Conservation (phyloP, 37 sponge, comb jelly and placozoan genomes). For the Cladorhizidae sp. region DNA sequence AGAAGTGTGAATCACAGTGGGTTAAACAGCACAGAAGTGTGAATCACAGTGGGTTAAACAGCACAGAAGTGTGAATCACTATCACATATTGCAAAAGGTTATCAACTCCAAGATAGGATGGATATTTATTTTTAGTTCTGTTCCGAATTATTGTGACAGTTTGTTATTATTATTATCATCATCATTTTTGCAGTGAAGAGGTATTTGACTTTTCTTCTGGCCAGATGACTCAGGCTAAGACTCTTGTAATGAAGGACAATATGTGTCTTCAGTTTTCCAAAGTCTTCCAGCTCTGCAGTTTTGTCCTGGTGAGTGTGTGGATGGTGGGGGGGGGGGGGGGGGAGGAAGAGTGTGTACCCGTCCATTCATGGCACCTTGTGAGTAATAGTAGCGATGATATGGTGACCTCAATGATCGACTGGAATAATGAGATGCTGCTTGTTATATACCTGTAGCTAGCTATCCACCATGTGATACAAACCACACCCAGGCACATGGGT, state of each 20-base stretch:
- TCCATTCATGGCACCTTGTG: too few species aligned
- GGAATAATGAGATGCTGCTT: neutral
- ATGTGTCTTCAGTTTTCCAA: conserved; percentile 98
- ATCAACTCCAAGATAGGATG: neutral
- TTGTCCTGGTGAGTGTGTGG: conserved; percentile 78
- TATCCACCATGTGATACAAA: too few species aligned
- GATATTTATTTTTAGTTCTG: neutral
- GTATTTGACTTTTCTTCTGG: conserved; percentile 98
- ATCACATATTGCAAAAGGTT: neutral
- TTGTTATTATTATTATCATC: too few species aligned
- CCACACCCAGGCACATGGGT: too few species aligned
- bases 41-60: too few species aligned
- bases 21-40: too few species aligned
- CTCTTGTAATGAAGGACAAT: conserved; percentile 95
- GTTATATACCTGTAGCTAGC: too few species aligned
- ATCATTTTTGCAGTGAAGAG: conserved; percentile 82
- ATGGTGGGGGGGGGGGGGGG: too few species aligned
- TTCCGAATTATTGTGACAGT: neutral
- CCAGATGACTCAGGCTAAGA: conserved; percentile 97
- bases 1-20: too few species aligned
- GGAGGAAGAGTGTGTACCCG: too few species aligned
- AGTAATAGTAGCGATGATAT: neutral
- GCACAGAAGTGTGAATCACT: too few species aligned
- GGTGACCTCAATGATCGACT: too few species aligned
- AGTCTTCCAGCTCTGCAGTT: conserved; percentile 88